A percentile compares a stretch with the other conserved stretches of the same genome.
Conservation (phyloP, 2,888 invertebrate species). For the Kryphioiulus occultus region DNA sequence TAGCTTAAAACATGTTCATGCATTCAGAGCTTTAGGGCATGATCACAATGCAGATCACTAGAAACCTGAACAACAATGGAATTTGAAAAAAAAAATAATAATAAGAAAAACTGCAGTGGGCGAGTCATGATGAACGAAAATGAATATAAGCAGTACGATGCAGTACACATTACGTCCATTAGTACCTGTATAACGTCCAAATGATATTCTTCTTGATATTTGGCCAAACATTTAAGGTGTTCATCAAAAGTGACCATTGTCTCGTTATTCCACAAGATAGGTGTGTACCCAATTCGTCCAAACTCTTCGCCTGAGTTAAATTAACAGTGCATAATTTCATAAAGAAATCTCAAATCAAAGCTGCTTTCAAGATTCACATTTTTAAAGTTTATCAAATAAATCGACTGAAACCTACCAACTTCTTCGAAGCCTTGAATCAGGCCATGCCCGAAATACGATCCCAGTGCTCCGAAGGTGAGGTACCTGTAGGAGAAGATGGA, state of each 20-base stretch:
- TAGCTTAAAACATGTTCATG: too few species aligned
- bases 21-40: too few species aligned
- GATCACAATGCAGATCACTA: neutral
- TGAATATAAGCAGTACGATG: too few species aligned
- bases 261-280: conserved; percentile 28
- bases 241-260: conserved; percentile 42
- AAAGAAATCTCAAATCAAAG: too few species aligned
- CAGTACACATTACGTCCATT: neutral
- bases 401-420: conserved; percentile 37
- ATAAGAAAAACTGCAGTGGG: neutral
- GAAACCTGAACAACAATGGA: neutral
- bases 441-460: conserved; percentile 46
- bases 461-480: conserved; percentile 42
- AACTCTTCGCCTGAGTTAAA: conserved; percentile 35
- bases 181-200: conserved; percentile 29
- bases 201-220: conserved; percentile 13
- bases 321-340: neutral
- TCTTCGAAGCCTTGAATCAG: conserved; percentile 45
- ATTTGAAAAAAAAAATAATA: neutral
- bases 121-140: too few species aligned
- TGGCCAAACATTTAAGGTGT: conserved; percentile 27
- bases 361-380: too few species aligned
- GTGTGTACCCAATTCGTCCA: conserved; percentile 37
- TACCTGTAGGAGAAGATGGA: conserved; percentile 24
- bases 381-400: too few species aligned